Evolutionary conservation across 2,113 vertebrate genomes (phyloP).

Genomic region (Equus przewalskii): DNA sequence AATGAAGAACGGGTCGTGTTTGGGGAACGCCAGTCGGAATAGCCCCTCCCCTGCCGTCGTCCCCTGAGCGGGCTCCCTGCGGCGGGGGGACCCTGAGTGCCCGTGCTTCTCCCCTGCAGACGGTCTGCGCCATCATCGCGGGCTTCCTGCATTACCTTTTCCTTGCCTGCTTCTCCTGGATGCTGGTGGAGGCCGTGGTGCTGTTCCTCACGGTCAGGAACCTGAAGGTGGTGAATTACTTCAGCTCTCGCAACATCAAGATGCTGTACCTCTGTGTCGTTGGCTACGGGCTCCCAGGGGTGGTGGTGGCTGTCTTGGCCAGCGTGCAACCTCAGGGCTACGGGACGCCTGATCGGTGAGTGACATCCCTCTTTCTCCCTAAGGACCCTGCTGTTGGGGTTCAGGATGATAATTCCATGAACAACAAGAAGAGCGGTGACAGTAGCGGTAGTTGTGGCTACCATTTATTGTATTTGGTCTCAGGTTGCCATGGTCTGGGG

Average conservation of each 20-base stretch:
- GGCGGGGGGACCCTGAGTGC: neutral
- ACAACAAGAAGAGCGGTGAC: neutral
- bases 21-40: neutral
- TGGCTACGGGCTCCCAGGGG: conserved; percentile 79
- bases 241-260: conserved; percentile 74
- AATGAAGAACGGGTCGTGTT: neutral
- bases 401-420: neutral
- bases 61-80: neutral
- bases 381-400: neutral
- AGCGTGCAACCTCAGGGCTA: conserved; percentile 54
- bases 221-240: conserved; percentile 83
- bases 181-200: conserved; percentile 81
- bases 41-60: neutral
- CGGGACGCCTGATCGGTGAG: conserved; percentile 72
- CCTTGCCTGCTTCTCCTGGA: conserved; percentile 85
- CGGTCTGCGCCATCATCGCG: conserved; percentile 62
- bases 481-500: neutral
- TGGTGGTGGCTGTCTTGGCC: conserved; percentile 74
- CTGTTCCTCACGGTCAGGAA: conserved; percentile 84
- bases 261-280: conserved; percentile 62
- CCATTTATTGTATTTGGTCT: neutral
- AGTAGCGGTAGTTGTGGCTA: neutral
- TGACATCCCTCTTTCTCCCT: neutral
- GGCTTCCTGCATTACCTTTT: conserved; percentile 84
- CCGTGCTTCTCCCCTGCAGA: conserved; percentile 12